Conservation (phyloP, 2,113 vertebrate genomes). For the Nannospalax galili region DNA sequence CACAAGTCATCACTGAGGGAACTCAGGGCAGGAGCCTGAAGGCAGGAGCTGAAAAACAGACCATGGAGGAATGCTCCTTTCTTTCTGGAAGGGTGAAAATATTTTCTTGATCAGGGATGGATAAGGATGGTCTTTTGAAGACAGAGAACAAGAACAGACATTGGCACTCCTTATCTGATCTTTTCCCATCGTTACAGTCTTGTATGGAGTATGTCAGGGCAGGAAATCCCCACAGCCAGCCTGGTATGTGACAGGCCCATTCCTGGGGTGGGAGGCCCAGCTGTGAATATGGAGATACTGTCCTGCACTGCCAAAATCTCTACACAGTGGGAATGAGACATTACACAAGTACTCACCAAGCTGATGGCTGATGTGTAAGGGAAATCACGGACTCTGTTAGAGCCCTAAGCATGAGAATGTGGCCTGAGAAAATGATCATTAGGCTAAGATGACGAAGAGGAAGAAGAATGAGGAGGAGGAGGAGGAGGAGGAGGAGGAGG, state of each 20-base stretch:
- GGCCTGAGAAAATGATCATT: background rate
- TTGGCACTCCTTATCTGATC: background rate
- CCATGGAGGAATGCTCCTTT: too few species aligned
- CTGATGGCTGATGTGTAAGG: background rate
- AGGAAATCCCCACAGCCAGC: background rate
- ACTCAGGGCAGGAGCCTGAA: too few species aligned
- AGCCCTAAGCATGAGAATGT: background rate
- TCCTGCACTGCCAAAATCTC: background rate
- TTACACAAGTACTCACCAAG: background rate
- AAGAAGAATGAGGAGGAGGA: too few species aligned
- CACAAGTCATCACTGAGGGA: too few species aligned
- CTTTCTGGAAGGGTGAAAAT: background rate
- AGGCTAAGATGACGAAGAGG: background rate
- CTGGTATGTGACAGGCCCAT: background rate
- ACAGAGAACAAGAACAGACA: background rate
- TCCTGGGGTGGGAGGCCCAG: background rate
- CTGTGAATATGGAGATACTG: background rate
- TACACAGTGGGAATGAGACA: background rate
- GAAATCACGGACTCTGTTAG: background rate
- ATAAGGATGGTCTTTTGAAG: background rate
- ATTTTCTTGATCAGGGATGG: background rate
- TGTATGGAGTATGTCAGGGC: background rate
- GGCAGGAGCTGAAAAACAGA: too few species aligned
- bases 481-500: background rate
- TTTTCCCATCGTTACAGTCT: background rate